A percentile compares a stretch with the other conserved stretches of the same genome.
Conservation (phyloP, 64 coral and sea anemone genomes). For the Stichodactyla mertensii region DNA sequence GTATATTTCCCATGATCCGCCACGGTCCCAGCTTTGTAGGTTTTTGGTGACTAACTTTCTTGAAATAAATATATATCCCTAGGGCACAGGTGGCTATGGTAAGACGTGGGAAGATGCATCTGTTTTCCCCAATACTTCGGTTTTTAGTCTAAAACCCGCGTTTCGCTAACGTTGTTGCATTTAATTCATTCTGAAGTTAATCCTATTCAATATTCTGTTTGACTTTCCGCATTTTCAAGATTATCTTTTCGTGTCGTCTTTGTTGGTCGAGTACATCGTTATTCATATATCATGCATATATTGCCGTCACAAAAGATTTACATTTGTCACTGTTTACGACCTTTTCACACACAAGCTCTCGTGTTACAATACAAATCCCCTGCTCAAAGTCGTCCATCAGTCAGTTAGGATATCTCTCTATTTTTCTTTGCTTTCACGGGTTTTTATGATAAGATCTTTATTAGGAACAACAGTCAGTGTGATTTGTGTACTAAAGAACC, state of each 20-base stretch:
- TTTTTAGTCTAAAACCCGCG: background rate
- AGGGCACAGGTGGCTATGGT: background rate
- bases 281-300: background rate
- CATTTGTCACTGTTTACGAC: background rate
- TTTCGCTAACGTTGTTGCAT: too few relatives aligned
- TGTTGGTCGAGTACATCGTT: background rate
- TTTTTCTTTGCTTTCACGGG: slow-evolving; percentile 8
- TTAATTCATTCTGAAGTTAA: background rate
- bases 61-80: background rate
- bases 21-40: too few relatives aligned
- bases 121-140: background rate
- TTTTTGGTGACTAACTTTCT: too few relatives aligned
- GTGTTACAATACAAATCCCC: slow-evolving; percentile 5
- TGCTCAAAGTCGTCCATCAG: background rate
- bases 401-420: background rate
- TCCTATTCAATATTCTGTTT: background rate
- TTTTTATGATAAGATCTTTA: slow-evolving; percentile 12
- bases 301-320: background rate
- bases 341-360: background rate
- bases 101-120: background rate
- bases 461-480: background rate
- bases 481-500: background rate
- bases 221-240: background rate
- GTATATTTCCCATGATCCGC: too few relatives aligned
- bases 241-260: background rate